These are phyloP conservation scores for Heliconius cydno DNA, from an alignment of 2,888 invertebrate species.

Conservation along the genomic window DNA sequence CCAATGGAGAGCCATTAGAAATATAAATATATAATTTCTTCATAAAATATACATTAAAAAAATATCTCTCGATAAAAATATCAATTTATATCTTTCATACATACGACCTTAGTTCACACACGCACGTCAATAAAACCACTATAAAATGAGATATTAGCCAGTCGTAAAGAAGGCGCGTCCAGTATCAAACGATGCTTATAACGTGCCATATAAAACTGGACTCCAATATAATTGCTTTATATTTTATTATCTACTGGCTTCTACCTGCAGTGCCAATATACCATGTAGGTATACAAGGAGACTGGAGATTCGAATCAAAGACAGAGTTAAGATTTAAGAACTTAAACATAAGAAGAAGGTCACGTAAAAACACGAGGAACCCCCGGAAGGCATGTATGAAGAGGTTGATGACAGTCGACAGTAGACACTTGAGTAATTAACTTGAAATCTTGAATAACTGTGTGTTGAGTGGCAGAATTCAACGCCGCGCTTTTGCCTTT, in stretches of 20 bases:
- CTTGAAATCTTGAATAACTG: no score
- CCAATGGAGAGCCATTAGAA: no score
- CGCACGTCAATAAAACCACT: slow-evolving; percentile 55
- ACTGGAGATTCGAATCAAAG: no score
- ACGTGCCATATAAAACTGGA: slow-evolving; percentile 70
- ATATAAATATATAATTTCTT: neutral
- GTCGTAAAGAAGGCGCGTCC: slow-evolving; percentile 62
- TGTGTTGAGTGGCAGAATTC: no score
- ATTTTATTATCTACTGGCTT: slow-evolving; percentile 49
- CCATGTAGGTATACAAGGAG: no score
- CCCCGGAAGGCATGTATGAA: no score
- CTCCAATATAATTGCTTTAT: slow-evolving; percentile 66
- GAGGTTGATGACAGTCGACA: no score
- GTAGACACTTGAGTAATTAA: no score
- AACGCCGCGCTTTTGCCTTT: no score
- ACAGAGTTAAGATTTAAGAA: no score
- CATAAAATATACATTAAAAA: neutral
- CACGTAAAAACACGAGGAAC: no score
- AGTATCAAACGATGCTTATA: slow-evolving; percentile 61
- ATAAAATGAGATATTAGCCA: slow-evolving; percentile 67
- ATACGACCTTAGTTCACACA: slow-evolving; percentile 24
- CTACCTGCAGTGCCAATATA: neutral
- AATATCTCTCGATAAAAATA: neutral
- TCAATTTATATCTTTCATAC: slow-evolving; percentile 16
- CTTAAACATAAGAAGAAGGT: no score